Percentiles rank a stretch among this genome's conserved stretches.
These are phyloP conservation scores for Drosophila simulans DNA, from an alignment of 1,140 invertebrate genomes.

Conservation along the genomic window DNA sequence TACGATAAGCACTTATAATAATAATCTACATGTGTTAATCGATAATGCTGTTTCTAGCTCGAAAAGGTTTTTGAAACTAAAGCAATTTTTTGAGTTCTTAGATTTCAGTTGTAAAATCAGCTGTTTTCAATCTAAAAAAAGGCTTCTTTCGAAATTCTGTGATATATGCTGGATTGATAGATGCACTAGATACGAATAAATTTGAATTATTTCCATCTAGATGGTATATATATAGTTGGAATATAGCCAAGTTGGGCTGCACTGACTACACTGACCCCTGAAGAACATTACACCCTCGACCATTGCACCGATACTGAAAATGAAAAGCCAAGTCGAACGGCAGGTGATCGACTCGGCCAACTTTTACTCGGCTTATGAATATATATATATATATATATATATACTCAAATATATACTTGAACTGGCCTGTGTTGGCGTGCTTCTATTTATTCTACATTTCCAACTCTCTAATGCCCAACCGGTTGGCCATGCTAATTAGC, in stretches of 20 bases:
- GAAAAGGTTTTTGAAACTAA: no score
- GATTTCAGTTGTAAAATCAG: neutral
- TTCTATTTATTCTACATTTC: conserved; percentile 41
- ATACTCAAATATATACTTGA: neutral
- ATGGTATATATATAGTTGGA: neutral
- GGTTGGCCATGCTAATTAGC: conserved; percentile 52
- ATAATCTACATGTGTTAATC: no score
- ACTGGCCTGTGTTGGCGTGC: conserved; percentile 3
- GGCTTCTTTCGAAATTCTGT: no score
- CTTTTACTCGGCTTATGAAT: conserved; percentile 16
- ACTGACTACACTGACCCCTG: neutral
- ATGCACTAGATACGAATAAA: no score
- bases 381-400: conserved; percentile 3
- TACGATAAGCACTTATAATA: no score
- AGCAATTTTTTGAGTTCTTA: no score
- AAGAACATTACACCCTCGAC: conserved; percentile 21
- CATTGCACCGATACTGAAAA: conserved; percentile 10
- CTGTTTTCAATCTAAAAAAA: neutral
- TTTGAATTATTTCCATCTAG: no score
- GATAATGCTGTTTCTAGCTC: no score
- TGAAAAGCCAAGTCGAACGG: neutral
- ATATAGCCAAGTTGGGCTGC: neutral
- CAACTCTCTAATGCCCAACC: conserved; percentile 42
- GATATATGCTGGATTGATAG: no score
- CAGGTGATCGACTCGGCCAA: conserved; percentile 31